Conservation (phyloP, 1,140 invertebrate genomes). For the Samia ricini region DNA sequence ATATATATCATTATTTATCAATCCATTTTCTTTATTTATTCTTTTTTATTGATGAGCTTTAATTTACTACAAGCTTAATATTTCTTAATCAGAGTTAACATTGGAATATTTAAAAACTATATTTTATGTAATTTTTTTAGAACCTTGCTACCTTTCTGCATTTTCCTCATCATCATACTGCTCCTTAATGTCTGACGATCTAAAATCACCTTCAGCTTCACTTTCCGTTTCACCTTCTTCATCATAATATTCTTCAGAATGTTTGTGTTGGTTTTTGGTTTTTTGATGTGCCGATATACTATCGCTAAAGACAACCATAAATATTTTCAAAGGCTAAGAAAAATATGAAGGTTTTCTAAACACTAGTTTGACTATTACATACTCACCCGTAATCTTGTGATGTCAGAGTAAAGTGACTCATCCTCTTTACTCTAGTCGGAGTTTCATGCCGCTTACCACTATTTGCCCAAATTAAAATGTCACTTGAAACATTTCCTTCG, state of each 20-base stretch:
- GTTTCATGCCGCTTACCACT: constrained; percentile 19
- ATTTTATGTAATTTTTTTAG: too few species aligned
- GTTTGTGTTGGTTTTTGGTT: constrained; percentile 25
- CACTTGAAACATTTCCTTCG: constrained; percentile 44
- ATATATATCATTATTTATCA: too few species aligned
- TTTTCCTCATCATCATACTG: constrained; percentile 41
- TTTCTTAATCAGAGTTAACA: too few species aligned
- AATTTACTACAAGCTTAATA: too few species aligned
- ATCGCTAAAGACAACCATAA: constrained; percentile 17
- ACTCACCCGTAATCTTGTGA: constrained; percentile 57
- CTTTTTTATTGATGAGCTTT: too few species aligned
- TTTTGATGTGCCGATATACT: constrained; percentile 19
- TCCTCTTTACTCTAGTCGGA: constrained; percentile 51
- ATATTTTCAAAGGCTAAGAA: too few species aligned
- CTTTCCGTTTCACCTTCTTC: constrained; percentile 21
- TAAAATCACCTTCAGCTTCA: constrained; percentile 33
- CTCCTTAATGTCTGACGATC: constrained; percentile 29
- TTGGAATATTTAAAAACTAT: too few species aligned
- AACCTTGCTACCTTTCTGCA: constrained; percentile 51
- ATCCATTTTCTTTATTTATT: too few species aligned
- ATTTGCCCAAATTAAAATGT: constrained; percentile 43
- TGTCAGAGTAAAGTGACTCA: constrained; percentile 43
- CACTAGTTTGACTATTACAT: too few species aligned
- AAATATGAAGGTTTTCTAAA: neutral
- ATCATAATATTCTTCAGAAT: constrained; percentile 14